A percentile compares a stretch with the other conserved stretches of the same genome.
These are phyloP conservation scores for Frankliniella intonsa DNA, from an alignment of 2,888 invertebrate genomes.

Conservation along the genomic window DNA sequence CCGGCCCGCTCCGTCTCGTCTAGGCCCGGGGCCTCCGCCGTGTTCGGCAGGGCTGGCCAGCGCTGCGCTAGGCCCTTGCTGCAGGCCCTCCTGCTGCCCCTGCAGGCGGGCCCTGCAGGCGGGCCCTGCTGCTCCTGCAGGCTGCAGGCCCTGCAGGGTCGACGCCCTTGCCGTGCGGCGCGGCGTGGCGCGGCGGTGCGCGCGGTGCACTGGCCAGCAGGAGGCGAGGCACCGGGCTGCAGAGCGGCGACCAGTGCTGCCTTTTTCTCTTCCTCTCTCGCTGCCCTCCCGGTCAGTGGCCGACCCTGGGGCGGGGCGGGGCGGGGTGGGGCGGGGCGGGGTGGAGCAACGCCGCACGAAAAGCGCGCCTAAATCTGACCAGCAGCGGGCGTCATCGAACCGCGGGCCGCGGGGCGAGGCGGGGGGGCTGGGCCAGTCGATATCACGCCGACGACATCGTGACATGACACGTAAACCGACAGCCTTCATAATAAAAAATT, in stretches of 20 bases:
- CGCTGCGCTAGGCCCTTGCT: too few species aligned
- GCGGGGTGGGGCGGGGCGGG: slow-evolving; percentile 2
- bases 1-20: too few species aligned
- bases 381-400: too few species aligned
- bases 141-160: not conserved
- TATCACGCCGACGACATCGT: too few species aligned
- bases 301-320: slow-evolving; percentile 16
- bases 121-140: not conserved
- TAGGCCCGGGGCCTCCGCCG: too few species aligned
- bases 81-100: too few species aligned
- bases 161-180: not conserved
- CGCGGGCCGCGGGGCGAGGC: not conserved
- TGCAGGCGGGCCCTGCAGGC: not conserved
- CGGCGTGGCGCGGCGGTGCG: not conserved
- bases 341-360: not conserved
- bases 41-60: too few species aligned
- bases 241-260: not conserved
- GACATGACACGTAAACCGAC: too few species aligned
- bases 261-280: not conserved
- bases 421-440: not conserved
- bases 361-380: too few species aligned
- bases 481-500: too few species aligned
- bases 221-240: not conserved
- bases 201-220: not conserved
- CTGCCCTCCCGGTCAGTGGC: not conserved